These are phyloP conservation scores for Sebastes diaconus DNA, from an alignment of 2,797 vertebrate genomes.

Conservation along the genomic window DNA sequence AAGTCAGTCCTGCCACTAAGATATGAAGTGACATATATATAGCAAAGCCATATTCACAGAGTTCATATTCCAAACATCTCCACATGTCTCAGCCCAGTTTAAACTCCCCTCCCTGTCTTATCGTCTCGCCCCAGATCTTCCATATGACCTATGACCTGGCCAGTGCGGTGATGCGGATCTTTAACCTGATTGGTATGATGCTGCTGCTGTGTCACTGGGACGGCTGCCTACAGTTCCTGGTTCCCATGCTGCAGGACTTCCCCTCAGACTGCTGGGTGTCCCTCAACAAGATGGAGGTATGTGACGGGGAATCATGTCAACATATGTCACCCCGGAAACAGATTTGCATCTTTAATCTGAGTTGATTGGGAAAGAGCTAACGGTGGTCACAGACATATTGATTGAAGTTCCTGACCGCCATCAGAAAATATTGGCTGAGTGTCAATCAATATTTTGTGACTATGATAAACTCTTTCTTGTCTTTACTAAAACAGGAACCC, in stretches of 20 bases:
- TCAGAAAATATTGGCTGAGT: constrained; percentile 23
- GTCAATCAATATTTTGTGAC: constrained; percentile 18
- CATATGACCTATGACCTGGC: constrained; percentile 98
- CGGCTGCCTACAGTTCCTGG: constrained; percentile 94
- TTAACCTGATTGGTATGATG: constrained; percentile 98
- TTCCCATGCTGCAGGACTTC: constrained; percentile 96
- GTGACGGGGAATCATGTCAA: constrained; percentile 32
- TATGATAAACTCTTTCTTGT: constrained; percentile 12
- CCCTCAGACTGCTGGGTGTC: constrained; percentile 96
- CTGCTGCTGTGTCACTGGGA: constrained; percentile 96
- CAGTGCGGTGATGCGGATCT: constrained; percentile 93
- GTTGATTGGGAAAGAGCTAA: constrained; percentile 21
- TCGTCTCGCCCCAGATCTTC: constrained; percentile 86
- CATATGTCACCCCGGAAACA: neutral
- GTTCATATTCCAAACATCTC: neutral
- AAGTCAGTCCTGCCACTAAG: neutral
- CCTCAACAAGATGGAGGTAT: constrained; percentile 96
- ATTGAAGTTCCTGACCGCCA: constrained; percentile 5
- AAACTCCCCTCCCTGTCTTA: constrained; percentile 8
- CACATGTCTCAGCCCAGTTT: neutral
- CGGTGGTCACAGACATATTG: constrained; percentile 18
- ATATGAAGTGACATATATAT: neutral
- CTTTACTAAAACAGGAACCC: neutral
- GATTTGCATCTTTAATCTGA: constrained; percentile 3
- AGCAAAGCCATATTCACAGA: neutral